A percentile compares a stretch with the other conserved stretches of the same genome.
These are phyloP conservation scores for Cephus rjabovi DNA, from an alignment of 2,888 invertebrate genomes.

Conservation along the genomic window DNA sequence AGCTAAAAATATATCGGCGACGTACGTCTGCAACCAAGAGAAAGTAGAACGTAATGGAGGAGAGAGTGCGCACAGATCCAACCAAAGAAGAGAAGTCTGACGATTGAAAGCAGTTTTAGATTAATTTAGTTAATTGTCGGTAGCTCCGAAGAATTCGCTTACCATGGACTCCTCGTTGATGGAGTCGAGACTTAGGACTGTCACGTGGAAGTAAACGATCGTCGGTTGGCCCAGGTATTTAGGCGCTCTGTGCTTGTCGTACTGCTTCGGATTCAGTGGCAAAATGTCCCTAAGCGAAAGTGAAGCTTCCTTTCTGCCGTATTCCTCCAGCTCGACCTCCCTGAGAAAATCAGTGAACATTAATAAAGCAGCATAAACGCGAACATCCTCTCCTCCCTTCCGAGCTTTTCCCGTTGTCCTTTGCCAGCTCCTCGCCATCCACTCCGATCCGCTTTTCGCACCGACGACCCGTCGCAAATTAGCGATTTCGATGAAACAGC, in stretches of 20 bases:
- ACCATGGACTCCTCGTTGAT: slow-evolving; percentile 97
- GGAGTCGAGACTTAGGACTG: slow-evolving; percentile 91
- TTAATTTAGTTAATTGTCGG: too few relatives aligned
- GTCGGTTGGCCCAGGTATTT: slow-evolving; percentile 88
- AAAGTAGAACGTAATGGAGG: too few relatives aligned
- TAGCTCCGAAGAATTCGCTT: slow-evolving; percentile 41
- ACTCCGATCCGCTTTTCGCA: not conserved
- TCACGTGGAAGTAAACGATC: slow-evolving; percentile 90
- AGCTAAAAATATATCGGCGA: slow-evolving; percentile 91
- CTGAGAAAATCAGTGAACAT: slow-evolving; percentile 42
- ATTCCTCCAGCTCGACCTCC: slow-evolving; percentile 61
- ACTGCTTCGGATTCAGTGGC: slow-evolving; percentile 85
- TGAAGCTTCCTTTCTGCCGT: slow-evolving; percentile 71
- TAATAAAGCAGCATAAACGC: too few relatives aligned
- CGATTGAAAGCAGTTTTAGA: too few relatives aligned
- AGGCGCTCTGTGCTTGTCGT: slow-evolving; percentile 91
- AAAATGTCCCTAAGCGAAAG: slow-evolving; percentile 87
- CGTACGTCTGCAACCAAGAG: slow-evolving; percentile 80
- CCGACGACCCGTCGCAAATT: slow-evolving; percentile 39
- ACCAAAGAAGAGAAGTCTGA: not conserved
- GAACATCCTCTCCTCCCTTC: too few relatives aligned
- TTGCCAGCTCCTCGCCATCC: too few relatives aligned
- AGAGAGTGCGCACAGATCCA: not conserved
- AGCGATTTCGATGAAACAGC: slow-evolving; percentile 60
- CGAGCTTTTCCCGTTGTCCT: too few relatives aligned